A percentile compares a stretch with the other conserved stretches of the same genome.
These are phyloP conservation scores for Apodemia duryi DNA, from an alignment of 2,888 invertebrate genomes.

Conservation along the genomic window DNA sequence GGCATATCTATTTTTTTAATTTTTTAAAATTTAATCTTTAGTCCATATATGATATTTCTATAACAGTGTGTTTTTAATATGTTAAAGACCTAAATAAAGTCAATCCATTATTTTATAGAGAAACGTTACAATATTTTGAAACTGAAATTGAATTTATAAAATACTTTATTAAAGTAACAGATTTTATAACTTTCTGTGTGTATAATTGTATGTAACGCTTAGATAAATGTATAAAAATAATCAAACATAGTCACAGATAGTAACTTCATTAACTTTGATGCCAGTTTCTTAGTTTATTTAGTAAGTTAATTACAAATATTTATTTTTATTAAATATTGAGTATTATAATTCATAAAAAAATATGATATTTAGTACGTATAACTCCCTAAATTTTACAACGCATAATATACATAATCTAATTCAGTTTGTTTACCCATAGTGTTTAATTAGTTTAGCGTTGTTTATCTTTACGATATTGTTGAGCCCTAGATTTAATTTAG, in stretches of 20 bases:
- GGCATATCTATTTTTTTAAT: no score
- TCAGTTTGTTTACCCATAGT: background rate
- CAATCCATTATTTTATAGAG: background rate
- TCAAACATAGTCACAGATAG: constrained; percentile 2
- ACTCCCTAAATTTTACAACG: background rate
- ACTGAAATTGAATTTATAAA: constrained; percentile 13
- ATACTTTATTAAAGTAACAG: constrained; percentile 9
- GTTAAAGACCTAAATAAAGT: background rate
- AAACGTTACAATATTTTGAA: constrained; percentile 10
- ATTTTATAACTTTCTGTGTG: constrained; percentile 15
- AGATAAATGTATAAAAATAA: constrained; percentile 10
- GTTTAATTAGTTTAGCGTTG: constrained; percentile 10
- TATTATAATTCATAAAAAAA: background rate
- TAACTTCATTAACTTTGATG: background rate
- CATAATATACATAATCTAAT: background rate
- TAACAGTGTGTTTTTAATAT: no score
- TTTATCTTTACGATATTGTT: constrained; percentile 9
- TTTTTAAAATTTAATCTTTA: no score
- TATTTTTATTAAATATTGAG: constrained; percentile 1
- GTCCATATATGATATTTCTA: background rate
- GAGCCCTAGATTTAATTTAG: constrained; percentile 8
- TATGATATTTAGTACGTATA: background rate
- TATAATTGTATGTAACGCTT: constrained; percentile 9
- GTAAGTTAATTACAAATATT: background rate
- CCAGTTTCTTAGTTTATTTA: constrained; percentile 7